phyloP scores from a whole-genome alignment of 1,140 invertebrate genomes.

The Pachyrhynchus sulphureomaculatus region DNA sequence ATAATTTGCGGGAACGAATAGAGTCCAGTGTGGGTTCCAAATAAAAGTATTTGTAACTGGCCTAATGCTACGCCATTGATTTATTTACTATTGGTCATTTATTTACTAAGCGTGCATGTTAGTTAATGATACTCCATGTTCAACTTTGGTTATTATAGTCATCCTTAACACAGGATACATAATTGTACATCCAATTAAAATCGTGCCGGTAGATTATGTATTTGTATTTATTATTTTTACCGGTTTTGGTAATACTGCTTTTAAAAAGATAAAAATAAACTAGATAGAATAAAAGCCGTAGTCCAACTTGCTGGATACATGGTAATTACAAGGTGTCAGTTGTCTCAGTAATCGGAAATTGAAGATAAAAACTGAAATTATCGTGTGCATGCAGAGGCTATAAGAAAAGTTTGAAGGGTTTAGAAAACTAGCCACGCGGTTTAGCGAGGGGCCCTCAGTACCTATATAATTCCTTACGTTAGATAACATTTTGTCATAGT shows the following conservation, averaged over 20 bases:
- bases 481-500: too few species aligned
- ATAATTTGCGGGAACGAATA: too few species aligned
- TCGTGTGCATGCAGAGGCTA: too few species aligned
- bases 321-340: too few species aligned
- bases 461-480: too few species aligned
- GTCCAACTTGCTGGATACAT: too few species aligned
- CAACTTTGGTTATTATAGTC: slow-evolving; percentile 11
- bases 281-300: neutral
- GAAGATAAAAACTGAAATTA: too few species aligned
- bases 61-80: neutral
- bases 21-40: too few species aligned
- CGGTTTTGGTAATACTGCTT: neutral
- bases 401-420: too few species aligned
- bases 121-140: slow-evolving; percentile 21
- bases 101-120: slow-evolving; percentile 12
- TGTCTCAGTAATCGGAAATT: too few species aligned
- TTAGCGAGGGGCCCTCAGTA: too few species aligned
- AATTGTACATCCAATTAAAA: slow-evolving; percentile 21
- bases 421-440: too few species aligned
- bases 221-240: slow-evolving; percentile 23
- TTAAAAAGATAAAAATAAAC: slow-evolving; percentile 1
- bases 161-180: slow-evolving; percentile 19
- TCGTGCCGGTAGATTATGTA: slow-evolving; percentile 5
- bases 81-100: slow-evolving; percentile 1
- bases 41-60: neutral